These are phyloP conservation scores for Arctopsyche grandis DNA, from an alignment of 1,140 invertebrate genomes.

Conservation along the genomic window DNA sequence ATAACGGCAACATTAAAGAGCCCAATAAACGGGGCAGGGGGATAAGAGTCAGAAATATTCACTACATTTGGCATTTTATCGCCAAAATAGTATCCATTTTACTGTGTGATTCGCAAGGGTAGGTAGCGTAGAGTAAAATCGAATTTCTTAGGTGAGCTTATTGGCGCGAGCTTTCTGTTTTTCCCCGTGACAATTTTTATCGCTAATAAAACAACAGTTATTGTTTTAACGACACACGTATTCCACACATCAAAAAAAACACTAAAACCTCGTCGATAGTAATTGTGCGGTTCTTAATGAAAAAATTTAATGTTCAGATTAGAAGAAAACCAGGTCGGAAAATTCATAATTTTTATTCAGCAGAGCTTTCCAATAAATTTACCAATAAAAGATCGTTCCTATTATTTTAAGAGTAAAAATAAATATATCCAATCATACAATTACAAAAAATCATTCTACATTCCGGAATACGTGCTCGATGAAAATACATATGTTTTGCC, in stretches of 20 bases:
- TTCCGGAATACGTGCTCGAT: too few relatives aligned
- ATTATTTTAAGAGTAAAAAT: too few relatives aligned
- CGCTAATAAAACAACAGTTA: constrained; percentile 23
- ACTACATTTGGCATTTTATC: constrained; percentile 23
- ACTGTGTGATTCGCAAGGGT: background rate
- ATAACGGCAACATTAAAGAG: constrained; percentile 26
- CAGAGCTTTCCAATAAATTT: background rate
- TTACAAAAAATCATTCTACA: too few relatives aligned
- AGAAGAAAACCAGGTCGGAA: background rate
- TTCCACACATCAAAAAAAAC: background rate
- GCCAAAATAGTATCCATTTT: constrained; percentile 23
- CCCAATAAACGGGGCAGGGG: background rate
- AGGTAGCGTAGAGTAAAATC: background rate
- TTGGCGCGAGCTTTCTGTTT: constrained; percentile 21
- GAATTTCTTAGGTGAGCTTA: constrained; percentile 19
- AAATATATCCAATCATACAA: too few relatives aligned
- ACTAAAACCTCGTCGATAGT: background rate
- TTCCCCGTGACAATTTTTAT: constrained; percentile 11
- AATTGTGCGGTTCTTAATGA: background rate
- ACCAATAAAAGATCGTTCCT: too few relatives aligned
- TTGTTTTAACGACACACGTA: background rate
- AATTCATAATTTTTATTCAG: background rate
- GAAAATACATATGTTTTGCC: too few relatives aligned
- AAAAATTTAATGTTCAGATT: background rate
- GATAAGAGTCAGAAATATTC: constrained; percentile 1